Conservation (phyloP, 2,888 invertebrate genomes). For the Chymomyza amoena region DNA sequence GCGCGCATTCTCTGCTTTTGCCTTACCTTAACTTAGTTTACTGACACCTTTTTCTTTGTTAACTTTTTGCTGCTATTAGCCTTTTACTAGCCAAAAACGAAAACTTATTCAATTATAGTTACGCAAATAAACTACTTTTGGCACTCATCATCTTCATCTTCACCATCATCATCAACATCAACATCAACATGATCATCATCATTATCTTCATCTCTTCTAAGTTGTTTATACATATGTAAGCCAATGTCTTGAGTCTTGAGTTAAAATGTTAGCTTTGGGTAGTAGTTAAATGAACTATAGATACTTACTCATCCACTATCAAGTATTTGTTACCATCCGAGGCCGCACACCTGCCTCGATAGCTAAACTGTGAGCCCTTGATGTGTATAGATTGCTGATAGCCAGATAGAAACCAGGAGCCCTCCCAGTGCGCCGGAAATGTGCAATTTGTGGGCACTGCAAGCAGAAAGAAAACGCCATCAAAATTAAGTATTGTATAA, state of each 20-base stretch:
- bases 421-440: constrained; percentile 91
- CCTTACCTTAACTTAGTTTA: constrained; percentile 55
- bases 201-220: too few relatives aligned
- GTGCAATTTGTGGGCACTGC: constrained; percentile 83
- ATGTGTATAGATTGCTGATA: constrained; percentile 91
- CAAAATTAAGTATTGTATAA: not conserved
- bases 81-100: constrained; percentile 42
- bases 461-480: constrained; percentile 30
- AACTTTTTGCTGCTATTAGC: not conserved
- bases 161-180: constrained; percentile 1
- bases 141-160: constrained; percentile 23
- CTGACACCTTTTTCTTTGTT: constrained; percentile 28
- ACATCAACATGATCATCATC: not conserved
- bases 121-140: constrained; percentile 11
- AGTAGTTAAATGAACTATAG: constrained; percentile 19
- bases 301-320: constrained; percentile 92
- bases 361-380: constrained; percentile 89
- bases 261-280: constrained; percentile 45
- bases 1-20: constrained; percentile 25
- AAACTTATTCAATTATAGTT: constrained; percentile 63
- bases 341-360: constrained; percentile 90
- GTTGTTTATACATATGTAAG: constrained; percentile 39
- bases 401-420: constrained; percentile 94
- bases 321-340: constrained; percentile 93
- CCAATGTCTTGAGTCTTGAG: constrained; percentile 40